Percentiles rank a stretch among this genome's conserved stretches.
Evolutionary conservation across 2,797 vertebrate genomes (phyloP).

Genomic region (Lagorchestes hirsutus): DNA sequence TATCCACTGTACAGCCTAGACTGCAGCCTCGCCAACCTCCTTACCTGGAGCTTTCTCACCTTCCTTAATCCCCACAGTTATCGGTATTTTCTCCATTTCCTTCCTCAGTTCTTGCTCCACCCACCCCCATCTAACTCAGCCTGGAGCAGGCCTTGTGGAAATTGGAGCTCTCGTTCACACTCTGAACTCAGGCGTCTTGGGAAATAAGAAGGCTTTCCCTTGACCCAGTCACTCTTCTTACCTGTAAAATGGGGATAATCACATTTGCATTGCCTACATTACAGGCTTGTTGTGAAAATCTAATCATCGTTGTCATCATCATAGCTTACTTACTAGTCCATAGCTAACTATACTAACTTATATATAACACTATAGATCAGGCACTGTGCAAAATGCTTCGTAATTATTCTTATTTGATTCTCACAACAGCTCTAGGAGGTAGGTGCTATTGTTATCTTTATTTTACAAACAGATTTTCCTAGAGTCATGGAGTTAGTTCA

Average conservation of each 20-base stretch:
- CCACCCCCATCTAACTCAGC: neutral
- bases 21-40: neutral
- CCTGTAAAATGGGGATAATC: neutral
- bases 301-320: neutral
- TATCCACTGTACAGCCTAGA: neutral
- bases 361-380: neutral
- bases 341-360: no score
- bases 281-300: neutral
- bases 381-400: neutral
- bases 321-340: neutral
- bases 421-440: neutral
- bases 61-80: neutral
- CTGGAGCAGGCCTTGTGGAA: neutral
- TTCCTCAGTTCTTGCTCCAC: neutral
- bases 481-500: neutral
- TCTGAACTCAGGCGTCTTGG: neutral
- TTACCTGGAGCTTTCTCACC: neutral
- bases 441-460: neutral
- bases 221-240: neutral
- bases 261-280: neutral
- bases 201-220: neutral
- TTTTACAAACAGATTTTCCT: neutral
- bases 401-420: neutral
- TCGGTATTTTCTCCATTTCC: neutral
- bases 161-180: neutral